Percentiles rank a stretch among this genome's conserved stretches.
Conservation (phyloP, 2,888 invertebrate species). For the Rotaria magnacalcarata region DNA sequence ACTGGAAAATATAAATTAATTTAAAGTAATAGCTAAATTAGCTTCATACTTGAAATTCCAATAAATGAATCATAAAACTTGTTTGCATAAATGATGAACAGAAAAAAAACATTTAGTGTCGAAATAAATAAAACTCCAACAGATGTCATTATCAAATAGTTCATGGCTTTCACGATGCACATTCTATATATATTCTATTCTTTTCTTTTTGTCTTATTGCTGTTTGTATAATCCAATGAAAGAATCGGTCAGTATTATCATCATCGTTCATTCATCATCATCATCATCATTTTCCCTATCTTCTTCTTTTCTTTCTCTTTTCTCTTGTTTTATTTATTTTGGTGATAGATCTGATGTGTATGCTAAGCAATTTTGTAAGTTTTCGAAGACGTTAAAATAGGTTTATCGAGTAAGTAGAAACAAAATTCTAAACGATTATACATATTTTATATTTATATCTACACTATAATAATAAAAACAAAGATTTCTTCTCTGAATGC, state of each 20-base stretch:
- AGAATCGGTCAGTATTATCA: constrained; percentile 9
- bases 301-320: background rate
- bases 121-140: background rate
- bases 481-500: no score
- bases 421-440: no score
- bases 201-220: background rate
- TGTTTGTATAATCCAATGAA: background rate
- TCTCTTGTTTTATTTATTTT: background rate
- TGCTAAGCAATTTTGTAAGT: background rate
- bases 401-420: background rate
- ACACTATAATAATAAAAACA: no score
- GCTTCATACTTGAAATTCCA: no score
- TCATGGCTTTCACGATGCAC: background rate
- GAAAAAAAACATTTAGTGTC: background rate
- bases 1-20: no score
- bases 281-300: background rate
- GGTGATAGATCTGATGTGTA: background rate
- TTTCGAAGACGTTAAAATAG: background rate
- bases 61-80: background rate
- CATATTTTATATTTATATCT: no score
- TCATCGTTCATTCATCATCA: background rate
- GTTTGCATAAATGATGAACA: background rate
- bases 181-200: no score
- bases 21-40: no score
- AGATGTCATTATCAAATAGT: constrained; percentile 7